These are phyloP conservation scores for Colletes collaris DNA, from an alignment of 2,888 invertebrate genomes.

Conservation along the genomic window DNA sequence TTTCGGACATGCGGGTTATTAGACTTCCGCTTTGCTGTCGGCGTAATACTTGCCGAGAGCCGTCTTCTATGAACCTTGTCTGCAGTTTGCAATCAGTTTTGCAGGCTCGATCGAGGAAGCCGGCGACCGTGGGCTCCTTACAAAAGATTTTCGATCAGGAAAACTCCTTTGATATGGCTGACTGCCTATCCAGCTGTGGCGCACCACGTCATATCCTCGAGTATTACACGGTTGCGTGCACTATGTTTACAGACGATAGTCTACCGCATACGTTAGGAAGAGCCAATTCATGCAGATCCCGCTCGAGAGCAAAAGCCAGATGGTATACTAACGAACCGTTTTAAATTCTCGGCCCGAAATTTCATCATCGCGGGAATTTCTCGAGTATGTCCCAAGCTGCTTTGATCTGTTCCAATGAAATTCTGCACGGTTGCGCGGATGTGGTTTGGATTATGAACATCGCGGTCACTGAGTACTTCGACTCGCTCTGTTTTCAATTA, in stretches of 20 bases:
- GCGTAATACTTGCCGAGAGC: slow-evolving; percentile 32
- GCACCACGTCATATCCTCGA: slow-evolving; percentile 12
- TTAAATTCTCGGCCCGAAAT: slow-evolving; percentile 49
- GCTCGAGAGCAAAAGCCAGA: slow-evolving; percentile 9
- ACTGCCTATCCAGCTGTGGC: slow-evolving; percentile 15
- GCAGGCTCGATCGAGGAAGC: slow-evolving; percentile 19
- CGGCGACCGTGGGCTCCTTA: not conserved
- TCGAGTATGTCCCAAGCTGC: slow-evolving; percentile 7
- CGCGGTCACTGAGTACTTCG: not conserved
- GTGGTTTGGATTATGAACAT: not conserved
- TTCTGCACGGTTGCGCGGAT: slow-evolving; percentile 20
- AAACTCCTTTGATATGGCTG: slow-evolving; percentile 47
- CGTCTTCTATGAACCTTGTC: not conserved
- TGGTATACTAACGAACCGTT: slow-evolving; percentile 52
- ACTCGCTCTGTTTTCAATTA: not conserved
- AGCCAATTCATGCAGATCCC: slow-evolving; percentile 33
- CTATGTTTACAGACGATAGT: slow-evolving; percentile 43
- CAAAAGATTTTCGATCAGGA: slow-evolving; percentile 41
- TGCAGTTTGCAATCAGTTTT: slow-evolving; percentile 42
- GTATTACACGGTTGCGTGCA: slow-evolving; percentile 34
- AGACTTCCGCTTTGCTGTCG: slow-evolving; percentile 42
- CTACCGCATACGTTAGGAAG: slow-evolving; percentile 10
- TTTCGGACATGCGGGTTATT: slow-evolving; percentile 62
- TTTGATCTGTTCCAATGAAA: slow-evolving; percentile 28
- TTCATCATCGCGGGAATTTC: slow-evolving; percentile 51